A percentile compares a stretch with the other conserved stretches of the same genome.
phyloP scores from a whole-genome alignment of 2,113 vertebrate species.

The Pogonocichla stellata region DNA sequence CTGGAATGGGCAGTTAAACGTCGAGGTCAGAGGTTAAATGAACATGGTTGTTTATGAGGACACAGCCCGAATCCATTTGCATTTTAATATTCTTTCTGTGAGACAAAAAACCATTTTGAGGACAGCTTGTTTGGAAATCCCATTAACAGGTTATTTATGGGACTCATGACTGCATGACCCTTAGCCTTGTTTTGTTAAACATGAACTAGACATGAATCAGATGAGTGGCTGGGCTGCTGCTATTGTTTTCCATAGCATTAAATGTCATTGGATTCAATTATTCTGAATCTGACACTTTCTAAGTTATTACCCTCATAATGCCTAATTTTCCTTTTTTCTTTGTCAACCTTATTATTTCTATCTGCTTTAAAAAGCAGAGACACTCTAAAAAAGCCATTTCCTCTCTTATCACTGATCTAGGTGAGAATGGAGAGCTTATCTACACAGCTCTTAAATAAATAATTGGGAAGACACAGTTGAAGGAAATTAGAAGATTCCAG shows the following conservation, averaged over 20 bases:
- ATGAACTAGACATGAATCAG: constrained; percentile 96
- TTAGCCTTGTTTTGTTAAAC: constrained; percentile 99
- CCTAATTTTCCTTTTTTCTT: constrained; percentile 77
- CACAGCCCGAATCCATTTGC: constrained; percentile 98
- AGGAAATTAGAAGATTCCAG: neutral
- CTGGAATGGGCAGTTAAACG: constrained; percentile 99
- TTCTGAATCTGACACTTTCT: constrained; percentile 81
- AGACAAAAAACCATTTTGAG: constrained; percentile 84
- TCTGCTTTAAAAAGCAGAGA: constrained; percentile 68
- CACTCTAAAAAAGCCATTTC: constrained; percentile 60
- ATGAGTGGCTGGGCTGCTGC: constrained; percentile 86
- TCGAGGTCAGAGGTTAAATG: constrained; percentile 96
- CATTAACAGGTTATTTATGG: constrained; percentile 99
- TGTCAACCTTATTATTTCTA: constrained; percentile 79
- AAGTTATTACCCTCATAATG: constrained; percentile 82
- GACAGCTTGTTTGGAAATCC: constrained; percentile 99
- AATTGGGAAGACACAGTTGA: neutral
- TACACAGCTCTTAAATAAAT: neutral
- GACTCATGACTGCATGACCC: constrained; percentile 92
- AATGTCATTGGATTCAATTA: constrained; percentile 97
- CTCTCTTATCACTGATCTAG: constrained; percentile 36
- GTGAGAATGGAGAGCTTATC: constrained; percentile 9
- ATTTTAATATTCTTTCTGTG: constrained; percentile 96
- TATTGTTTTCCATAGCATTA: constrained; percentile 94
- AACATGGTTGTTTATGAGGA: constrained; percentile 99